Conservation (phyloP, 2,888 invertebrate species). For the Cryptocephalus moraei region DNA sequence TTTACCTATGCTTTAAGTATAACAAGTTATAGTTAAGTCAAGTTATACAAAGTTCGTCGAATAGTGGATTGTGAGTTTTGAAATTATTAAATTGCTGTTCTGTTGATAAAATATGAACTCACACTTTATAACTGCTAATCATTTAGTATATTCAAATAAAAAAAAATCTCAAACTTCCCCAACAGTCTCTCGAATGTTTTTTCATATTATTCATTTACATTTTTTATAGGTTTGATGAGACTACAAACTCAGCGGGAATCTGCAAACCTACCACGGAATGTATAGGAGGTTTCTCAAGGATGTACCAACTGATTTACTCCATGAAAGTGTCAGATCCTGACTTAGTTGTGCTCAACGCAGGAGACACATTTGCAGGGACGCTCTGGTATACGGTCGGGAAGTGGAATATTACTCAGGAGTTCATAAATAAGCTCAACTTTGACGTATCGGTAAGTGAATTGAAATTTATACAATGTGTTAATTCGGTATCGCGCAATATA, state of each 20-base stretch:
- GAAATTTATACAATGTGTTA: no score
- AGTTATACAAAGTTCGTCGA: no score
- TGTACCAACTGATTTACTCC: conserved; percentile 45
- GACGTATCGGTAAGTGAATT: conserved; percentile 57
- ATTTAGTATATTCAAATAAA: background rate
- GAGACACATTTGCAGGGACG: conserved; percentile 77
- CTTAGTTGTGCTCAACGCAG: conserved; percentile 64
- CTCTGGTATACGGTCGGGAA: conserved; percentile 65
- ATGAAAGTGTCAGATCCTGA: conserved; percentile 37
- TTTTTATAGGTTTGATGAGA: conserved; percentile 42
- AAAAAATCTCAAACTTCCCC: background rate
- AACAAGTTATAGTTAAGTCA: no score
- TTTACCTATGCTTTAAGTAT: no score
- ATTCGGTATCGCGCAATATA: no score
- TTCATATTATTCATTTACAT: background rate
- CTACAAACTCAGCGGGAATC: conserved; percentile 44
- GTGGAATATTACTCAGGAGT: conserved; percentile 61
- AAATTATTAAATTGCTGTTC: no score
- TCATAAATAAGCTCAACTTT: conserved; percentile 63
- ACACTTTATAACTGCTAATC: no score
- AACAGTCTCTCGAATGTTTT: background rate
- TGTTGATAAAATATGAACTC: no score
- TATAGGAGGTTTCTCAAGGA: conserved; percentile 58
- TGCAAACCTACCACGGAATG: conserved; percentile 38
- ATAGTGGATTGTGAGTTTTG: no score